Conservation (phyloP, 2,888 invertebrate species). For the Drosophila barbarae region DNA sequence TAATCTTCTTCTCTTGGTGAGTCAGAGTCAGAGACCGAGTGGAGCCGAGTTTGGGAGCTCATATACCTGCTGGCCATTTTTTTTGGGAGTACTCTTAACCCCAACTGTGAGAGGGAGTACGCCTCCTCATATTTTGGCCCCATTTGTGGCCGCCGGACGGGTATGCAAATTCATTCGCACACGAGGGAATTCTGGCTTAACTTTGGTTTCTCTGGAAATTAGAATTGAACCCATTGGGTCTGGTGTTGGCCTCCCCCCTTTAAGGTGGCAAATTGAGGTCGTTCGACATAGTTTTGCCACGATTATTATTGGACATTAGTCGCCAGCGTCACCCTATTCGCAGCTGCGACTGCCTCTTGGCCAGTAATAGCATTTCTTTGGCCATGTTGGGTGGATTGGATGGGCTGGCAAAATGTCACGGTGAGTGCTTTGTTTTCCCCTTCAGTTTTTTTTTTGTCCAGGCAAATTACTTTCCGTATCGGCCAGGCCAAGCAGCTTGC, state of each 20-base stretch:
- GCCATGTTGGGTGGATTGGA: constrained; percentile 35
- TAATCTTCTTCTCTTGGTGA: constrained; percentile 33
- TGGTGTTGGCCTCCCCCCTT: constrained; percentile 17
- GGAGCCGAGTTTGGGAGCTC: constrained; percentile 35
- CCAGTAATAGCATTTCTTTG: constrained; percentile 68
- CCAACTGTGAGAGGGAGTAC: neutral
- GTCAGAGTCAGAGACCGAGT: constrained; percentile 24
- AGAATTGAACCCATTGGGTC: constrained; percentile 23
- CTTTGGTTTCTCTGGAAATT: constrained; percentile 26
- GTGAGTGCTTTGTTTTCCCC: constrained; percentile 52
- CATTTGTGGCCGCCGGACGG: constrained; percentile 6
- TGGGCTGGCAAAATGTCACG: constrained; percentile 60
- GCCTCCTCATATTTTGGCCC: constrained; percentile 17
- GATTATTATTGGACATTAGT: constrained; percentile 61
- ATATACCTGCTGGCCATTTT: constrained; percentile 55
- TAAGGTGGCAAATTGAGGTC: constrained; percentile 61
- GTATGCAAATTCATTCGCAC: constrained; percentile 34
- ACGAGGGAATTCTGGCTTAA: constrained; percentile 5
- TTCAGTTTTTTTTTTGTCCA: constrained; percentile 17
- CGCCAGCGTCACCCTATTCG: constrained; percentile 35
- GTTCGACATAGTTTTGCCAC: constrained; percentile 60
- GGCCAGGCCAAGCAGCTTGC: constrained; percentile 22
- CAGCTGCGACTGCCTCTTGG: constrained; percentile 35
- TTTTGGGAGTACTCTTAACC: constrained; percentile 20
- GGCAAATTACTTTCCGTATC: constrained; percentile 70